Percentiles rank a stretch among this genome's conserved stretches.
Evolutionary conservation across 2,888 invertebrate species (phyloP).

Genomic region (Meliscaeva auricollis): DNA sequence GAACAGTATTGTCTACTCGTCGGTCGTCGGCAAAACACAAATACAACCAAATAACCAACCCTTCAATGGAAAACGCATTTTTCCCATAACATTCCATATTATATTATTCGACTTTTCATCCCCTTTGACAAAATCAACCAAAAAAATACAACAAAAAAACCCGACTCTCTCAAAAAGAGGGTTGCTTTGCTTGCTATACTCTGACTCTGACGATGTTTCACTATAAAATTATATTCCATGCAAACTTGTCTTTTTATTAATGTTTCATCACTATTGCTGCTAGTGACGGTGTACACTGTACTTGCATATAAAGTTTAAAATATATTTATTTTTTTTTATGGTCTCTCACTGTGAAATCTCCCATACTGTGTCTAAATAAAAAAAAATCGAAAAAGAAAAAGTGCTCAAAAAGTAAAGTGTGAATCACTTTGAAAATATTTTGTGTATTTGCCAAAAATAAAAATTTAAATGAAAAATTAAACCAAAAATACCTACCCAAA

Average conservation of each 20-base stretch:
- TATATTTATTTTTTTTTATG: neutral
- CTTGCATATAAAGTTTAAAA: constrained; percentile 11
- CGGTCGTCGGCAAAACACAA: constrained; percentile 2
- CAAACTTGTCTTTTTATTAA: constrained; percentile 56
- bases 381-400: neutral
- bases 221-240: constrained; percentile 36
- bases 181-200: constrained; percentile 7
- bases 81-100: constrained; percentile 43
- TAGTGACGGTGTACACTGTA: constrained; percentile 34
- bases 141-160: constrained; percentile 11
- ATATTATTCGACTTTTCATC: constrained; percentile 58
- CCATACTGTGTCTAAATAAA: constrained; percentile 44
- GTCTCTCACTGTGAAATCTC: constrained; percentile 24
- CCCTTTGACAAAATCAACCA: constrained; percentile 51
- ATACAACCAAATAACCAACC: constrained; percentile 56
- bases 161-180: constrained; percentile 46
- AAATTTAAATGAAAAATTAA: neutral
- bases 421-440: constrained; percentile 46
- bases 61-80: constrained; percentile 53
- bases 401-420: constrained; percentile 41
- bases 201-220: too few relatives aligned
- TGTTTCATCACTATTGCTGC: constrained; percentile 51
- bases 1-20: neutral
- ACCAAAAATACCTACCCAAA: constrained; percentile 12
- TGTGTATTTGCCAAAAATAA: constrained; percentile 63